A percentile compares a stretch with the other conserved stretches of the same genome.
phyloP scores from a whole-genome alignment of 2,888 invertebrate genomes.

The Tetrapedia diversipes region DNA sequence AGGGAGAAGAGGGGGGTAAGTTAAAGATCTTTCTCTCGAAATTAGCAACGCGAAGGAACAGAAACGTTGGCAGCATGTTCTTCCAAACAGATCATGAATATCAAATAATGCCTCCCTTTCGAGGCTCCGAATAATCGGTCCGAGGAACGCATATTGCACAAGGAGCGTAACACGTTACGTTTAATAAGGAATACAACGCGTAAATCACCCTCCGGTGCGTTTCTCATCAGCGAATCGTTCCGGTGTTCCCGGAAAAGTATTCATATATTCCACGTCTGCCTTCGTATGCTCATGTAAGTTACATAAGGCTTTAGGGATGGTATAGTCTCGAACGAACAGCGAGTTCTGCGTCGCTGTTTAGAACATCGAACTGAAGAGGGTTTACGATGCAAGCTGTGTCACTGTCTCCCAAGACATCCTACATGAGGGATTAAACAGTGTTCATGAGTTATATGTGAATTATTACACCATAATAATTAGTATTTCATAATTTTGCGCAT shows the following conservation, averaged over 20 bases:
- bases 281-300: conserved; percentile 31
- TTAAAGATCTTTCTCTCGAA: neutral
- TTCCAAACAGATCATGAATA: neutral
- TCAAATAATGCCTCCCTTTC: neutral
- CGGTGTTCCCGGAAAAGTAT: conserved; percentile 20
- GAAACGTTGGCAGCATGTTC: neutral
- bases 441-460: too few relatives aligned
- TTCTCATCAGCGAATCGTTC: neutral
- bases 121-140: neutral
- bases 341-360: neutral
- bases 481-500: too few relatives aligned
- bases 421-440: too few relatives aligned
- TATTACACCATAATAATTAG: too few relatives aligned
- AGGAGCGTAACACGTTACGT: neutral
- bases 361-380: neutral
- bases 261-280: conserved; percentile 20
- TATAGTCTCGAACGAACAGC: neutral
- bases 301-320: conserved; percentile 15
- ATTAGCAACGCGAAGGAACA: neutral
- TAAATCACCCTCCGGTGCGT: neutral
- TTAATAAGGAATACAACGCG: conserved; percentile 15
- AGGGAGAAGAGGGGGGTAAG: too few relatives aligned
- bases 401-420: neutral
- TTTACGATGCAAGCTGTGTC: neutral
- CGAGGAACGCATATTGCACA: neutral